phyloP scores from a whole-genome alignment of 2,888 invertebrate species.

The Chrysolina americana region DNA sequence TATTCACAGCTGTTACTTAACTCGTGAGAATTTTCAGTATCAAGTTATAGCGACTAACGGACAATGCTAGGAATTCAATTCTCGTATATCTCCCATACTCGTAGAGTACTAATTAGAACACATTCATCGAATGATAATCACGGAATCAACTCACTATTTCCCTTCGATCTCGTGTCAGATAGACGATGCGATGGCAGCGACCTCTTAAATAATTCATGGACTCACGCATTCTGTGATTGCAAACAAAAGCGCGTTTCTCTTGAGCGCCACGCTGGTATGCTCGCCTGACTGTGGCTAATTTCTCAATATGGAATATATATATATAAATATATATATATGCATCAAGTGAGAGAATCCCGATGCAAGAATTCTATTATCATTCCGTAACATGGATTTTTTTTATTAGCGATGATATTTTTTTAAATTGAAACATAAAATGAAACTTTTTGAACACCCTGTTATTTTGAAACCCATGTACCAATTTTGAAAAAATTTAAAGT shows the following conservation, averaged over 20 bases:
- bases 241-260: slow-evolving; percentile 43
- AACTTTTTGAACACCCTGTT: no score
- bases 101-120: slow-evolving; percentile 32
- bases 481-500: no score
- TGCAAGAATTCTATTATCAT: no score
- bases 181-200: slow-evolving; percentile 32
- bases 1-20: not conserved
- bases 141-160: slow-evolving; percentile 42
- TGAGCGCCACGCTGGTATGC: slow-evolving; percentile 22
- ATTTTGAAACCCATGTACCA: no score
- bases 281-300: slow-evolving; percentile 44
- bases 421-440: no score
- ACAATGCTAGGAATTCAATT: slow-evolving; percentile 14
- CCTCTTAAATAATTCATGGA: slow-evolving; percentile 45
- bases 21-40: slow-evolving; percentile 4
- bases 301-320: slow-evolving; percentile 20
- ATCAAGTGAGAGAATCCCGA: no score
- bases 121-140: slow-evolving; percentile 35
- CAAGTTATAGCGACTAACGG: not conserved
- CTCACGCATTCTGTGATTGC: slow-evolving; percentile 47
- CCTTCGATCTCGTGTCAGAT: slow-evolving; percentile 43
- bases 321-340: no score
- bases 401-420: no score
- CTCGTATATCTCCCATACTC: slow-evolving; percentile 13
- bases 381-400: no score